Base-by-base conservation (phyloP, 2,888 invertebrate genomes). In the Siphlonurus alternatus region DNA sequence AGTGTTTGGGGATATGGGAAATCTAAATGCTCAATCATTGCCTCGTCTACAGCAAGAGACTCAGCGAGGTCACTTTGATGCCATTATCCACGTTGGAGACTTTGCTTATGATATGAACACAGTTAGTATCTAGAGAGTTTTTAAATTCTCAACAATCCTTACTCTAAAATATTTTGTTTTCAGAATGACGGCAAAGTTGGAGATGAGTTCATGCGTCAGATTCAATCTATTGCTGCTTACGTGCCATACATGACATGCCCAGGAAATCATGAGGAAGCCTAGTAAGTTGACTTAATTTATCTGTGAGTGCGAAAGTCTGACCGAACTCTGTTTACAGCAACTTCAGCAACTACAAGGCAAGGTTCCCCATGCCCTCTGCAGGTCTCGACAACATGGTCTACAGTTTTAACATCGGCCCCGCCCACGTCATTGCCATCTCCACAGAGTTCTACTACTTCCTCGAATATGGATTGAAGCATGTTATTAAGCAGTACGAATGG, bases 381-480 rank as follows among this genome's bases (percentile, higher is more conserved):
- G 76, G 77, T 19, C 76, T 78, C 2, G 83, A 88, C 65, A 85
- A 83, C 68, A 78, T 89, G 71, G 88, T 83, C 82, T 93, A 88
- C 77, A 93, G 93, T 73, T 93, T 92, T 74, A 83, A 95, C 75
- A 74, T 95, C 68, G 95, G 95, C 0, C 91, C 91, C 0, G 83
- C 91, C 19, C 95, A 95, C 77, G 88, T 98, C 71, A 84, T 99
- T 64, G 88, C 88, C 23, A 84, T 98, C 70, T 91, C 93, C 66
- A 95, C 97, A 0, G 98, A 99, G 78, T 87, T 89, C 65, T 98
- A 97, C 76, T 98, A 95, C 77, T 97, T 87, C 76, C 78, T 89
- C 53, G 81, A 91, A 70, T 96, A 89, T 73, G 97, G 97, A 0
- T 73, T 88, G 54, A 85, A 88, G 71, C 87, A 88, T 67, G 77